These are phyloP conservation scores for Ormyrus labotus DNA, from an alignment of 2,888 invertebrate genomes.

Conservation along the genomic window DNA sequence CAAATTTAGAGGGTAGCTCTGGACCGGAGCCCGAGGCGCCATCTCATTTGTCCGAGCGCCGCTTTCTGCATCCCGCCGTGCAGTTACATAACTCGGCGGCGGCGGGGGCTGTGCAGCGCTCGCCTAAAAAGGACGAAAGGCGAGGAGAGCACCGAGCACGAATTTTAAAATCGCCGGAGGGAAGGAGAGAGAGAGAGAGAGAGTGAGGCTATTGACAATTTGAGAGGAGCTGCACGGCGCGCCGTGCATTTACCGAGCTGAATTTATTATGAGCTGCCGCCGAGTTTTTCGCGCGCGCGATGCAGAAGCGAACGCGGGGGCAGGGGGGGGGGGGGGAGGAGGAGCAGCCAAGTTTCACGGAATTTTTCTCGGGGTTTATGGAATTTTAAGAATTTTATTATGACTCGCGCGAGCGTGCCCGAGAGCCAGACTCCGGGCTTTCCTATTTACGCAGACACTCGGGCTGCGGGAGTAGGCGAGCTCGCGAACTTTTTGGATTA, in stretches of 20 bases:
- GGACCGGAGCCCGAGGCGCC: neutral
- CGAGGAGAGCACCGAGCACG: neutral
- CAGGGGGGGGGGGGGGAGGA: neutral
- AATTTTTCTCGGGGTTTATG: constrained; percentile 8
- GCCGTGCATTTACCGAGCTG: neutral
- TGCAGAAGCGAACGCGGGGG: neutral
- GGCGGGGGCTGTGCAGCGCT: neutral
- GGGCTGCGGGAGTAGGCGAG: no score
- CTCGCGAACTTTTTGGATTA: no score
- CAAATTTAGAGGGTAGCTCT: constrained; percentile 14
- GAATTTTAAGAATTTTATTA: constrained; percentile 35
- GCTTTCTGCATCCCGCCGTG: neutral
- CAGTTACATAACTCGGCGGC: constrained; percentile 18
- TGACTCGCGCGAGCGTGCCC: neutral
- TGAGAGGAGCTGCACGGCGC: neutral
- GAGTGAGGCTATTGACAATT: neutral
- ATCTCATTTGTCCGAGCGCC: neutral
- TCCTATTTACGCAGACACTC: no score
- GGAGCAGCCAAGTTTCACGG: neutral
- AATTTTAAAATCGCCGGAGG: neutral
- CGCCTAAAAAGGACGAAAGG: neutral
- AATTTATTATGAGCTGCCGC: constrained; percentile 5
- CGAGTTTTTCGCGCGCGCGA: neutral
- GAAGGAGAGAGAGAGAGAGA: neutral
- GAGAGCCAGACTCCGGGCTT: no score